Evolutionary conservation across 1,140 invertebrate species (phyloP).

Genomic region (Temnothorax longispinosus): DNA sequence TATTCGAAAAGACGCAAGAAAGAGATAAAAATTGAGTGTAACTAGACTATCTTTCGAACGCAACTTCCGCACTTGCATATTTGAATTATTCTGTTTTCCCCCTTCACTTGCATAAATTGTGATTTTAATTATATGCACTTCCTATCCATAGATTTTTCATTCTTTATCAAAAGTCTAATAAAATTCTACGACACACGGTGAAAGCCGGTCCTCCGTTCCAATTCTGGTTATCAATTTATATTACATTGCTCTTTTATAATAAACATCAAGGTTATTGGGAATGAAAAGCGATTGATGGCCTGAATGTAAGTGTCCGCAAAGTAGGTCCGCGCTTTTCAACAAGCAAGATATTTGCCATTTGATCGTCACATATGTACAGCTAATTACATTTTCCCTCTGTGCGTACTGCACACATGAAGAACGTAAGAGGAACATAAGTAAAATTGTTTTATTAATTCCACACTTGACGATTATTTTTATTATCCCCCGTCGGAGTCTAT

Average conservation of each 20-base stretch:
- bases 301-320: background rate
- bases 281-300: background rate
- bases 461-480: background rate
- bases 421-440: background rate
- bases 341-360: background rate
- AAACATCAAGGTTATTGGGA: constrained; percentile 9
- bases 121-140: constrained; percentile 6
- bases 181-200: background rate
- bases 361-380: background rate
- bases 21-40: background rate
- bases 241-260: background rate
- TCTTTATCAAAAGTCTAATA: background rate
- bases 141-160: background rate
- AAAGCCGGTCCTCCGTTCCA: constrained; percentile 8
- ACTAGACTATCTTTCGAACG: background rate
- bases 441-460: background rate
- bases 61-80: background rate
- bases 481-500: background rate
- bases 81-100: background rate
- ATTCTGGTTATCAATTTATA: background rate
- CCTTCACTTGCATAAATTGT: background rate
- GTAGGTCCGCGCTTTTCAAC: constrained; percentile 16
- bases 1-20: background rate
- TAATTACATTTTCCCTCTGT: background rate
- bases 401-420: background rate